These are phyloP conservation scores for Oreotrochilus melanogaster DNA, from an alignment of 2,113 vertebrate genomes.

Conservation along the genomic window DNA sequence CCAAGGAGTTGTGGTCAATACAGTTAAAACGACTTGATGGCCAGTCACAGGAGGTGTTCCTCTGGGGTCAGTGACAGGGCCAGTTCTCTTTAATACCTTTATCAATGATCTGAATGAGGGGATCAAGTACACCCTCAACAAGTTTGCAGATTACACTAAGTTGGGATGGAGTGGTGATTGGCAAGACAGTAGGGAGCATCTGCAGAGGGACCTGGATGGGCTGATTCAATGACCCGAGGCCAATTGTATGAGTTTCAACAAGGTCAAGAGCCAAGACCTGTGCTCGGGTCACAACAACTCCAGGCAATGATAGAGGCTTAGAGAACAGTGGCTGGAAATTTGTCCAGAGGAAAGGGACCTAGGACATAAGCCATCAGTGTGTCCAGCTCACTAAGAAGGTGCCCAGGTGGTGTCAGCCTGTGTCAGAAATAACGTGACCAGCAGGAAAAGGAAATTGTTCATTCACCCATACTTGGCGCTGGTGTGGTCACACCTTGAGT, in stretches of 20 bases:
- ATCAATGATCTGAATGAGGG: neutral
- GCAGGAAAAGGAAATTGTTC: neutral
- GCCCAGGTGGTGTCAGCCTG: neutral
- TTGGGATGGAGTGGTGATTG: neutral
- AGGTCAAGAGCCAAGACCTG: neutral
- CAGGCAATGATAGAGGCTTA: neutral
- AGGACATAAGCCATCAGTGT: neutral
- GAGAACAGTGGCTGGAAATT: neutral
- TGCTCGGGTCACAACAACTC: neutral
- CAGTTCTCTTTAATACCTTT: neutral
- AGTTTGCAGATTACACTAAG: neutral
- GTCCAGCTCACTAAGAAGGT: neutral
- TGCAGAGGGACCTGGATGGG: neutral
- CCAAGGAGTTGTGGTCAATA: neutral
- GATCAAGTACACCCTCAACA: neutral
- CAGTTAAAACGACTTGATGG: neutral
- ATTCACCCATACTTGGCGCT: neutral
- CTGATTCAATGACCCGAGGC: neutral
- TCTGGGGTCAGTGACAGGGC: neutral
- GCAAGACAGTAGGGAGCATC: neutral
- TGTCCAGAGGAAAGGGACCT: neutral
- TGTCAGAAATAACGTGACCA: neutral
- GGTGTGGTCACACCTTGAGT: neutral
- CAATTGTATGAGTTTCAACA: neutral
- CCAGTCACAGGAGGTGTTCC: neutral